Percentiles rank a stretch among this genome's conserved stretches.
phyloP scores from a whole-genome alignment of 2,797 vertebrate species.

The Margarornis squamiger region DNA sequence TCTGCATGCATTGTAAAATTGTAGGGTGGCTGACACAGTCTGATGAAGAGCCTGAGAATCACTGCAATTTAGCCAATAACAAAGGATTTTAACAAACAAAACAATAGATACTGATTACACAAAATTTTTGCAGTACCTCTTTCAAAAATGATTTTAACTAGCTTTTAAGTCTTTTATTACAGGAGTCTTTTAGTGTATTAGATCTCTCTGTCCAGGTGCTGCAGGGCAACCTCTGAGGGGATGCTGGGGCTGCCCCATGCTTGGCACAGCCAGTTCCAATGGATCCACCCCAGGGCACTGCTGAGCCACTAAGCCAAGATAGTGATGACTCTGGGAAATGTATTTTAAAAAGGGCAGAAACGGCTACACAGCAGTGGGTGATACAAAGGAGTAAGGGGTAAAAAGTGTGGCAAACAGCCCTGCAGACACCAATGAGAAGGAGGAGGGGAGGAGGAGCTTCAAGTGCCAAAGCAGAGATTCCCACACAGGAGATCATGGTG shows the following conservation, averaged over 20 bases:
- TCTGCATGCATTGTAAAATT: not conserved
- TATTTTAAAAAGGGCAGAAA: not conserved
- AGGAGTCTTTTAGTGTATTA: not conserved
- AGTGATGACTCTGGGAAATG: not conserved
- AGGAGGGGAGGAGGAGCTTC: not conserved
- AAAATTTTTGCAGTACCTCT: not conserved
- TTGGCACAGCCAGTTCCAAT: not conserved
- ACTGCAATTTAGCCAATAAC: not conserved
- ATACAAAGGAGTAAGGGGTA: not conserved
- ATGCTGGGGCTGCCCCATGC: not conserved
- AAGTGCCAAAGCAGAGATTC: not conserved
- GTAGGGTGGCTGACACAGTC: not conserved
- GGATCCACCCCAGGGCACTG: rapidly evolving
- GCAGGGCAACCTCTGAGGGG: not conserved
- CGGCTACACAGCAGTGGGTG: not conserved
- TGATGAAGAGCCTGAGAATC: not conserved
- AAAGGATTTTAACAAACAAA: not conserved
- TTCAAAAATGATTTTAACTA: not conserved
- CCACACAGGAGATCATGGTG: not conserved
- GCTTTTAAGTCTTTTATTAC: not conserved
- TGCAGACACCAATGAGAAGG: not conserved
- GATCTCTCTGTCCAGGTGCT: not conserved
- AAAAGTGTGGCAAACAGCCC: not conserved
- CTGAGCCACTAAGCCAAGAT: not conserved
- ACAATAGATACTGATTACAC: rapidly evolving